Conservation (phyloP, 2,888 invertebrate genomes). For the Autographa pulchrina region DNA sequence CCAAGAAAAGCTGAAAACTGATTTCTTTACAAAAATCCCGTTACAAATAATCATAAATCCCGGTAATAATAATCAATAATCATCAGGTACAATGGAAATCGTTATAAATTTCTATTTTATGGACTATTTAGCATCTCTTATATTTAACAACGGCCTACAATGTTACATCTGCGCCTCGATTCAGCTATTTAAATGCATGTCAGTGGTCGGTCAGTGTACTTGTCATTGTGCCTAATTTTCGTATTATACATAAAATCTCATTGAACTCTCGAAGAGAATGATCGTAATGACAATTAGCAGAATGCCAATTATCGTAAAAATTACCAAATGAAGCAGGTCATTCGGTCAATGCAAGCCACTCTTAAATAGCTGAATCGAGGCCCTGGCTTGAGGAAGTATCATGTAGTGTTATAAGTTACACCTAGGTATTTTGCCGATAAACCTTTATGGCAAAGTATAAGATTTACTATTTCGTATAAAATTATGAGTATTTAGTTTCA, state of each 20-base stretch:
- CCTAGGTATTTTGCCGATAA: background rate
- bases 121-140: constrained; percentile 25
- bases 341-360: no score
- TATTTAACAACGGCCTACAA: constrained; percentile 17
- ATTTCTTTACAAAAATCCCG: background rate
- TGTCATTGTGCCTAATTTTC: no score
- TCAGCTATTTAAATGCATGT: no score
- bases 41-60: constrained; percentile 11
- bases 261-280: no score
- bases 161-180: constrained; percentile 10
- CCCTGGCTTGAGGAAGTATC: constrained; percentile 5
- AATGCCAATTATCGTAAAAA: no score
- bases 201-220: no score
- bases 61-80: constrained; percentile 10
- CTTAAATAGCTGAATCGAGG: no score
- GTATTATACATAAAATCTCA: no score
- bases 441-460: background rate
- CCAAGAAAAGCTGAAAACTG: background rate
- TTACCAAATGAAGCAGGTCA: no score
- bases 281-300: no score
- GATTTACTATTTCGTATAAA: background rate
- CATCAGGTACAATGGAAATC: constrained; percentile 16
- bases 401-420: constrained; percentile 10
- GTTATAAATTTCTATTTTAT: constrained; percentile 42
- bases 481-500: background rate